Evolutionary conservation across 2,797 vertebrate genomes (phyloP).

Genomic region (Sebastes paucispinis): DNA sequence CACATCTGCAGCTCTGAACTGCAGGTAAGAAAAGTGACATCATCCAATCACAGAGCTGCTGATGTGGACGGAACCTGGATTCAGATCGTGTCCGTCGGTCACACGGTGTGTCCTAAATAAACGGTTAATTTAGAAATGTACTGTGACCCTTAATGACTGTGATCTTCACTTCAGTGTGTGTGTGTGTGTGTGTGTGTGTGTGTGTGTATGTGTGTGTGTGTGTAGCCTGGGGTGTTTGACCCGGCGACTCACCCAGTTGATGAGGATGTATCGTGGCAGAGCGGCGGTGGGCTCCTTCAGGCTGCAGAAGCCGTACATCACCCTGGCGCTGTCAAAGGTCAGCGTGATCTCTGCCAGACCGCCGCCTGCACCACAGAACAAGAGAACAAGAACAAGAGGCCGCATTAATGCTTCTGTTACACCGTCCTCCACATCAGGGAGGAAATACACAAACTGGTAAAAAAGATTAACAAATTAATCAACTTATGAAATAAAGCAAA

Average conservation of each 20-base stretch:
- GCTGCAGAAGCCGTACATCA: conserved; percentile 99
- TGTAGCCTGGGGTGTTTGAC: not conserved
- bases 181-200: not conserved
- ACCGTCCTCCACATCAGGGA: not conserved
- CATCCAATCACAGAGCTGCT: not conserved
- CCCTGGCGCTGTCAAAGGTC: conserved; percentile 91
- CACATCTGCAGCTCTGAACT: not conserved
- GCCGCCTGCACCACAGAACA: conserved; percentile 80
- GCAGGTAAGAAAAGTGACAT: not conserved
- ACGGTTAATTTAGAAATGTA: conserved; percentile 15
- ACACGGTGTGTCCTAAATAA: too few species aligned
- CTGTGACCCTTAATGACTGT: not conserved
- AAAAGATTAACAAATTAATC: not conserved
- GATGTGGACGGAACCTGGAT: not conserved
- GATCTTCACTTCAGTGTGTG: not conserved
- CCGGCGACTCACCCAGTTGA: conserved; percentile 91
- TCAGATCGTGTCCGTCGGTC: not conserved
- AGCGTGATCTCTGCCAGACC: conserved; percentile 91
- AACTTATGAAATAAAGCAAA: not conserved
- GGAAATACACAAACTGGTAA: not conserved
- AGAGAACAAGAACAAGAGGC: not conserved
- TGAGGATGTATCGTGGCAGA: conserved; percentile 95
- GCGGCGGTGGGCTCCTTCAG: conserved; percentile 91
- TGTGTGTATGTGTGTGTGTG: not conserved
- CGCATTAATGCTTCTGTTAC: not conserved